Conservation (phyloP, 2,797 vertebrate genomes). For the Eleutherodactylus coqui region DNA sequence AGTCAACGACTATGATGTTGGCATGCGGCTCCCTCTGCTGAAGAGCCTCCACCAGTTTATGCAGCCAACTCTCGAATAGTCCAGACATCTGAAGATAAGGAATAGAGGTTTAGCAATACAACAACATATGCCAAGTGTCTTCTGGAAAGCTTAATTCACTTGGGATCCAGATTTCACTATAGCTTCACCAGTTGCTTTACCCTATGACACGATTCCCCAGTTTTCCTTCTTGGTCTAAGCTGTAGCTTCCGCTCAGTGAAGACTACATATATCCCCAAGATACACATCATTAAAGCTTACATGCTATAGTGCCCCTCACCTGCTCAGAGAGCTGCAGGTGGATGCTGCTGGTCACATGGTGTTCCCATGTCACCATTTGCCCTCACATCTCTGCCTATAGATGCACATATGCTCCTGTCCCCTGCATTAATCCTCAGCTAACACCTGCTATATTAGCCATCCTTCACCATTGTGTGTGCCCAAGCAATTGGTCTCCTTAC, state of each 20-base stretch:
- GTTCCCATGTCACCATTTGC: too few species aligned
- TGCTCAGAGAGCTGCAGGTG: too few species aligned
- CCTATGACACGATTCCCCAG: not conserved
- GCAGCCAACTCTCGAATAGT: constrained; percentile 88
- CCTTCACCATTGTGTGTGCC: too few species aligned
- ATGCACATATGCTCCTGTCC: too few species aligned
- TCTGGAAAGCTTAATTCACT: not conserved
- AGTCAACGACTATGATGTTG: constrained; percentile 91
- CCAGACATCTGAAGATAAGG: constrained; percentile 84
- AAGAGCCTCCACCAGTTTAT: constrained; percentile 84
- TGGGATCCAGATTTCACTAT: not conserved
- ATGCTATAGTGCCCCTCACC: too few species aligned
- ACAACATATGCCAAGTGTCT: not conserved
- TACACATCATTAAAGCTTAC: too few species aligned
- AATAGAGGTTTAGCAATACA: not conserved
- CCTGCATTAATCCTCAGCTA: too few species aligned
- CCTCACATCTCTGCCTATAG: too few species aligned
- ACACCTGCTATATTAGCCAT: too few species aligned
- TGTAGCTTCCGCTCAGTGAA: not conserved
- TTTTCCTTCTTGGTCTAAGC: not conserved
- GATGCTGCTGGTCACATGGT: too few species aligned
- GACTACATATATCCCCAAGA: too few species aligned
- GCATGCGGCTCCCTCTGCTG: constrained; percentile 82
- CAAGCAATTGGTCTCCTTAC: too few species aligned
- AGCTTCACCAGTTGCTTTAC: not conserved